Percentiles rank a stretch among this genome's conserved stretches.
phyloP scores from a whole-genome alignment of 2,113 vertebrate genomes.

The Paratilapia polleni region DNA sequence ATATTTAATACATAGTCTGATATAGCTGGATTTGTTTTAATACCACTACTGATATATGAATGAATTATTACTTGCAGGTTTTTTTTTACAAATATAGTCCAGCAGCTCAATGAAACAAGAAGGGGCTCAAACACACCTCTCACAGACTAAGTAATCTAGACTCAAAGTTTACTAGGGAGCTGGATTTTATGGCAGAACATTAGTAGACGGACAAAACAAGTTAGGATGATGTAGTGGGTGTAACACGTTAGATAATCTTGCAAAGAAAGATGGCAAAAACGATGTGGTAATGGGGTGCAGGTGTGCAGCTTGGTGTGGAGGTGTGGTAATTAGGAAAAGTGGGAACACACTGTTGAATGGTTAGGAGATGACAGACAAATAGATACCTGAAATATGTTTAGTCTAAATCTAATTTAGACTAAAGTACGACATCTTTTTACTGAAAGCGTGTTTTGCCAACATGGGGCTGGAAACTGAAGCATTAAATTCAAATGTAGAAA shows the following conservation, averaged over 20 bases:
- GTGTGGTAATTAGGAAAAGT: neutral
- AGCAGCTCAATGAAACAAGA: neutral
- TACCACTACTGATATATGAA: neutral
- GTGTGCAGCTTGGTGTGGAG: neutral
- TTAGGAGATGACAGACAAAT: neutral
- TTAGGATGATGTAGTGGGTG: neutral
- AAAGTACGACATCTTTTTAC: neutral
- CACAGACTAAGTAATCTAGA: neutral
- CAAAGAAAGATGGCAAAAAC: neutral
- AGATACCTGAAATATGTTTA: neutral
- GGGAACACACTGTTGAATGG: neutral
- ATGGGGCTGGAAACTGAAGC: rapidly evolving
- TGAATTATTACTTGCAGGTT: rapidly evolving
- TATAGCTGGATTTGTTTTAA: neutral
- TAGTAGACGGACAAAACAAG: neutral
- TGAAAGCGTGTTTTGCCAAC: neutral
- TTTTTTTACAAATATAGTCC: neutral
- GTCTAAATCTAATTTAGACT: neutral
- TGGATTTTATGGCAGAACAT: neutral
- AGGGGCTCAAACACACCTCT: neutral
- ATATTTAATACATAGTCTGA: neutral
- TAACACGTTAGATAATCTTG: neutral
- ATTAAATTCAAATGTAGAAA: constrained; percentile 7
- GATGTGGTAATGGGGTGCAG: neutral
- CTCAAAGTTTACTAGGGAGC: neutral